These are phyloP conservation scores for Saccostrea cuccullata DNA, from an alignment of 1,140 invertebrate species.

Conservation along the genomic window DNA sequence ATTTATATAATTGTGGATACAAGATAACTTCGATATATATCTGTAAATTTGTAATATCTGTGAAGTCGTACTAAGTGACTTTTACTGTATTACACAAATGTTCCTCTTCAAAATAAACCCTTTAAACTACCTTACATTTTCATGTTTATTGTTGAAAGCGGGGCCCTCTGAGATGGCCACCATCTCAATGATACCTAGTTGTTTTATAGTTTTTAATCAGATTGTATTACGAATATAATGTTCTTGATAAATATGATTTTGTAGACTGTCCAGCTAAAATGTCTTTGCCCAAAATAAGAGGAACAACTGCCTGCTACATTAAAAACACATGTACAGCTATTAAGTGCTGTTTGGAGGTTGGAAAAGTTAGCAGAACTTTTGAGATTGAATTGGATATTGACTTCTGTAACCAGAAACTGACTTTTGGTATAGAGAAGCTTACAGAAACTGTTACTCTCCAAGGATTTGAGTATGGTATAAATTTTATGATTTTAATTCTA, in stretches of 20 bases:
- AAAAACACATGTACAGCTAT: conserved; percentile 29
- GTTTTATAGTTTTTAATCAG: not conserved
- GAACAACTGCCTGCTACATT: conserved; percentile 16
- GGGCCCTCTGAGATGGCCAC: no score
- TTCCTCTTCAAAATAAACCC: no score
- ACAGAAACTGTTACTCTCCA: conserved; percentile 29
- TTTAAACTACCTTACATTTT: no score
- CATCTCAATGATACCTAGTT: no score
- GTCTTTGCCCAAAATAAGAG: not conserved
- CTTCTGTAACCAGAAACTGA: conserved; percentile 27
- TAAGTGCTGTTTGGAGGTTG: not conserved
- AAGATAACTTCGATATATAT: no score
- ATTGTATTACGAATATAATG: not conserved
- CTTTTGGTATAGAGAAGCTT: conserved; percentile 22
- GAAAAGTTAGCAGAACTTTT: conserved; percentile 34
- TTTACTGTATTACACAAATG: no score
- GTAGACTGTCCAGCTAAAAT: conserved; percentile 15
- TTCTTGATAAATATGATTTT: not conserved
- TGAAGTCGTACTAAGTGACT: no score
- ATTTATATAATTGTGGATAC: no score
- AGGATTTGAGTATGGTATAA: conserved; percentile 37
- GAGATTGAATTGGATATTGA: conserved; percentile 25
- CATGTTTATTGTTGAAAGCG: no score
- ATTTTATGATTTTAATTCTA: not conserved
- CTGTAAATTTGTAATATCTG: no score